Conservation (phyloP, 2,888 invertebrate genomes). For the Torymus texanus region DNA sequence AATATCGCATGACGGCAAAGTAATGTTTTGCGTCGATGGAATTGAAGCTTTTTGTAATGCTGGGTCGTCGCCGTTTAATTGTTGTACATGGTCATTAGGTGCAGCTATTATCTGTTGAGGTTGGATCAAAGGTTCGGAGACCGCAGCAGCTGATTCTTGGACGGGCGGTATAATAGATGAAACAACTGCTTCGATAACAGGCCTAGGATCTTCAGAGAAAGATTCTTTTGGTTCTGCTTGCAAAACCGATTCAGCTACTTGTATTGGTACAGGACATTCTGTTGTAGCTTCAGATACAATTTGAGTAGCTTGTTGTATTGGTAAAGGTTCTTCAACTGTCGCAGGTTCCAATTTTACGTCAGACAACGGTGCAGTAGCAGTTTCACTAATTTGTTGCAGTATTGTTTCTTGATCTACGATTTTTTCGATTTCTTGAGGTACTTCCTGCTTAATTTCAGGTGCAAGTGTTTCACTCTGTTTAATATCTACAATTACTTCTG, state of each 20-base stretch:
- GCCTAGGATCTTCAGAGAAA: constrained; percentile 64
- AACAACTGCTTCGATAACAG: constrained; percentile 65
- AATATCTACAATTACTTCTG: constrained; percentile 12
- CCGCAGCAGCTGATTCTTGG: constrained; percentile 64
- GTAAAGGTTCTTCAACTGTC: background rate
- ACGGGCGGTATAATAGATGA: constrained; percentile 66
- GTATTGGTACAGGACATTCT: constrained; percentile 69
- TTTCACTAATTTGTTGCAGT: background rate
- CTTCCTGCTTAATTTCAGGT: constrained; percentile 32
- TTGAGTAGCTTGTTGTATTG: constrained; percentile 9
- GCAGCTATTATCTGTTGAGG: constrained; percentile 5
- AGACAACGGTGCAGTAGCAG: background rate
- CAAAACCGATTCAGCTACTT: constrained; percentile 72
- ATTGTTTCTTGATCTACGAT: background rate
- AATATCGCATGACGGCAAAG: background rate
- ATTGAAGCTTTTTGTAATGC: background rate
- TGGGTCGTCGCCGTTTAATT: constrained; percentile 55
- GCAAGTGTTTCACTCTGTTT: background rate
- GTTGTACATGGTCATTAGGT: constrained; percentile 18
- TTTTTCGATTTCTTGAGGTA: constrained; percentile 6
- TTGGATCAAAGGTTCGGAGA: constrained; percentile 59
- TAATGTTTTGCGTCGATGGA: background rate
- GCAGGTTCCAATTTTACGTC: background rate
- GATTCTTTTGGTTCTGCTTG: constrained; percentile 70
- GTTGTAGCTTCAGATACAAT: constrained; percentile 45